Base-by-base conservation (phyloP, 2,113 vertebrate genomes). In the Campylomormyrus numenius region DNA sequence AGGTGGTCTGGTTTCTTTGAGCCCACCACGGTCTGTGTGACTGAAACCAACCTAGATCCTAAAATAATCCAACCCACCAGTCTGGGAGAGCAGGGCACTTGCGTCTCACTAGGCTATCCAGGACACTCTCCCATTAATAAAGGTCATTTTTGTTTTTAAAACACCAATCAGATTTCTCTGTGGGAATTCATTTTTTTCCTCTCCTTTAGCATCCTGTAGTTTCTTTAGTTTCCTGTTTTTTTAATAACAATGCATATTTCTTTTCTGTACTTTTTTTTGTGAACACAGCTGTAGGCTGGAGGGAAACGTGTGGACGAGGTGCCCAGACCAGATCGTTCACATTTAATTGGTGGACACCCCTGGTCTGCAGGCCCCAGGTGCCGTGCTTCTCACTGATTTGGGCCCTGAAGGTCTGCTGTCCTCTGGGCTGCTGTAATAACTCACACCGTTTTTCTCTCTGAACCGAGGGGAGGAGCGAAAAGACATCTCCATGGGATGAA, bases 141-240 rank as follows among this genome's bases (percentile, higher is more conserved):
- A 85, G 83, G 83, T 46, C 83, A 85, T 85, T 85, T 48, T 85
- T 7, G 35, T 80, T 80, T 80, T 80, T 80, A 80, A 80, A 80
- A 80, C 35, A 80, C 74, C 35, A 42, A 80, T 80, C 74, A 42
- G 74, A 80, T 80, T 42, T 42, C 31, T 80, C 74, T 80, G 74
- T 80, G 74, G 35, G 35, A 17, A 80, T 80, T 70, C 2, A 31
- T 31, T 11, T 27, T 49, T 48, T 70, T 70, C 8, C 62, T 80
- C 74, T 42, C 35, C 74, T 27, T 31, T 70, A 31, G 5, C 62
- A 27, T 31, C 27, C 35, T 80, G 15, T 42, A 80, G 39, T 42
- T 42, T 80, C 74, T 39, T 5, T 19, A 80, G 31, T 2, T 39
- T 17, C 74, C 70, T 17, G 10, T 39, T 77, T 77, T 27, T 35